phyloP scores from a whole-genome alignment of 2,113 vertebrate genomes.

The Balaeniceps rex region DNA sequence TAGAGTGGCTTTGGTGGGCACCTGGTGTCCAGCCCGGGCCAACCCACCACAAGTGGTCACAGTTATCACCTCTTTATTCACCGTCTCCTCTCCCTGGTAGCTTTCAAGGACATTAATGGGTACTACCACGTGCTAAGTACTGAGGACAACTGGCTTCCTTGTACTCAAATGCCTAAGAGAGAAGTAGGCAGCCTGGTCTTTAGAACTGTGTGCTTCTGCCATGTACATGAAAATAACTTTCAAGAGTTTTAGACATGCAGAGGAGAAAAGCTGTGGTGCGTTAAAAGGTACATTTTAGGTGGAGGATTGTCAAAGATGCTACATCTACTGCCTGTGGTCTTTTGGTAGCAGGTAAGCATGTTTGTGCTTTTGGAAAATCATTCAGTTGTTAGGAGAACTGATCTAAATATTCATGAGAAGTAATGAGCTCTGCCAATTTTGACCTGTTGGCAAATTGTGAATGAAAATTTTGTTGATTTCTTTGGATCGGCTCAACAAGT shows the following conservation, averaged over 20 bases:
- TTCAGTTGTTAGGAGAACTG: background rate
- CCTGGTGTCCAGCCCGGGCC: no score
- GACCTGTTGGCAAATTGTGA: background rate
- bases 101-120: background rate
- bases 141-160: background rate
- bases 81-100: background rate
- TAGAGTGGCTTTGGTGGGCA: no score
- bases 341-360: background rate
- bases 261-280: background rate
- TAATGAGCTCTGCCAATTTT: background rate
- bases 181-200: background rate
- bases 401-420: background rate
- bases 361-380: background rate
- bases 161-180: background rate
- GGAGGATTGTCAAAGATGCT: background rate
- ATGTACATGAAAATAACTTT: background rate
- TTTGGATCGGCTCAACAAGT: background rate
- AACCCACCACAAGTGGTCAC: no score
- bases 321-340: background rate
- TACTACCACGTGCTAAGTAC: background rate
- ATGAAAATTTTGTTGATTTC: background rate
- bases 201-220: background rate
- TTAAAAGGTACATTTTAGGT: background rate
- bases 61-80: background rate
- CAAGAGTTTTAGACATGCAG: background rate